A percentile compares a stretch with the other conserved stretches of the same genome.
Evolutionary conservation across 2,797 vertebrate species (phyloP).

Genomic region (Crocodylus rhombifer): DNA sequence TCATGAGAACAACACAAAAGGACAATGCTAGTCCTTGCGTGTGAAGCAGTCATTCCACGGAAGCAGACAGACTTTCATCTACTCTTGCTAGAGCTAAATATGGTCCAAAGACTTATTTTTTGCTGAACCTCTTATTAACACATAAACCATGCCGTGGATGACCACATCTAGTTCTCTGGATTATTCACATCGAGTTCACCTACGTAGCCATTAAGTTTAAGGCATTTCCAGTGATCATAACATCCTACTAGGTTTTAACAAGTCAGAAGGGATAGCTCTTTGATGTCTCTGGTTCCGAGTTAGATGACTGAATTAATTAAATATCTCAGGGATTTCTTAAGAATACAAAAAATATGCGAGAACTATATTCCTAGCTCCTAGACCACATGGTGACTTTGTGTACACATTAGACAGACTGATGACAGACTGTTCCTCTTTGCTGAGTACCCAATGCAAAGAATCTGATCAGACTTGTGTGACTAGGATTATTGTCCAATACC

Average conservation of each 20-base stretch:
- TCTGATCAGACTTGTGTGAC: slow-evolving; percentile 63
- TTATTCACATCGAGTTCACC: slow-evolving; percentile 48
- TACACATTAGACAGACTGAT: neutral
- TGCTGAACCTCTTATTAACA: slow-evolving; percentile 49
- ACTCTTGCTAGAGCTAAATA: slow-evolving; percentile 1
- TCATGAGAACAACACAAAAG: neutral
- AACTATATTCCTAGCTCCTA: slow-evolving; percentile 18
- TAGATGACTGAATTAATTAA: slow-evolving; percentile 52
- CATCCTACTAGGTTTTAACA: slow-evolving; percentile 55
- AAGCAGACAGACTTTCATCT: neutral
- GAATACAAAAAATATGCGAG: slow-evolving; percentile 36
- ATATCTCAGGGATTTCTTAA: slow-evolving; percentile 12
- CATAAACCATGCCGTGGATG: slow-evolving; percentile 56
- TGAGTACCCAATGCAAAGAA: slow-evolving; percentile 31
- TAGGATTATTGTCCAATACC: slow-evolving; percentile 52
- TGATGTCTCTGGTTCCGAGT: slow-evolving; percentile 51
- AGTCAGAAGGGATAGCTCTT: slow-evolving; percentile 41
- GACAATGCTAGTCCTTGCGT: neutral
- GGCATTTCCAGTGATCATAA: slow-evolving; percentile 49
- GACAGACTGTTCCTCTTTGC: neutral
- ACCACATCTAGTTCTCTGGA: slow-evolving; percentile 62
- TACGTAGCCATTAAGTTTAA: slow-evolving; percentile 53
- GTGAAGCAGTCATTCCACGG: neutral
- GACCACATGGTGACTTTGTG: slow-evolving; percentile 39
- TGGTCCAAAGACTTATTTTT: slow-evolving; percentile 10